Conservation (phyloP, 2,888 invertebrate genomes). For the Ctenicera cuprea region DNA sequence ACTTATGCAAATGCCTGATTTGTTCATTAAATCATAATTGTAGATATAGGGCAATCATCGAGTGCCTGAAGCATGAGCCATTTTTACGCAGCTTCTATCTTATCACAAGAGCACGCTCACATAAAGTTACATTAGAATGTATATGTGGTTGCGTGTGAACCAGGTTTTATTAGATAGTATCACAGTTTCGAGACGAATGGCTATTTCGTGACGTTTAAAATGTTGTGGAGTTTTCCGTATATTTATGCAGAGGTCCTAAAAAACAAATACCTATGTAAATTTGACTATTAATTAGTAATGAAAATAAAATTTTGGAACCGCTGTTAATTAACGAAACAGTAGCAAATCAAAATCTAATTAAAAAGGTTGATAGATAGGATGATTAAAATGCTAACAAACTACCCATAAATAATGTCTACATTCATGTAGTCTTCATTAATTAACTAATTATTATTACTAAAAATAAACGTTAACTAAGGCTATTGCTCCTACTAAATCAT, state of each 20-base stretch:
- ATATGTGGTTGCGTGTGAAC: conserved; percentile 54
- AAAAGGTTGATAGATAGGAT: conserved; percentile 37
- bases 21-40: conserved; percentile 62
- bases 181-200: conserved; percentile 60
- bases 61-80: conserved; percentile 34
- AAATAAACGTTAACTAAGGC: conserved; percentile 30
- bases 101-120: conserved; percentile 32
- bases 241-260: conserved; percentile 45
- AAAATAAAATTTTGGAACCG: conserved; percentile 43
- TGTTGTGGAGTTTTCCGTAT: conserved; percentile 50
- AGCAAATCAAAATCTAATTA: conserved; percentile 51
- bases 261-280: conserved; percentile 47
- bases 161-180: conserved; percentile 62
- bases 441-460: conserved; percentile 40
- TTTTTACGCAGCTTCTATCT: conserved; percentile 42
- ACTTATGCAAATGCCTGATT: conserved; percentile 60
- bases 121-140: conserved; percentile 13
- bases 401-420: conserved; percentile 39
- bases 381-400: conserved; percentile 39
- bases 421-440: conserved; percentile 41
- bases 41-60: conserved; percentile 58
- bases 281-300: conserved; percentile 37
- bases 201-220: conserved; percentile 61
- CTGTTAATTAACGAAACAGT: conserved; percentile 48
- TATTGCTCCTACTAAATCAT: conserved; percentile 40